Conservation (phyloP, 2,888 invertebrate species). For the Leptopilina syphax region DNA sequence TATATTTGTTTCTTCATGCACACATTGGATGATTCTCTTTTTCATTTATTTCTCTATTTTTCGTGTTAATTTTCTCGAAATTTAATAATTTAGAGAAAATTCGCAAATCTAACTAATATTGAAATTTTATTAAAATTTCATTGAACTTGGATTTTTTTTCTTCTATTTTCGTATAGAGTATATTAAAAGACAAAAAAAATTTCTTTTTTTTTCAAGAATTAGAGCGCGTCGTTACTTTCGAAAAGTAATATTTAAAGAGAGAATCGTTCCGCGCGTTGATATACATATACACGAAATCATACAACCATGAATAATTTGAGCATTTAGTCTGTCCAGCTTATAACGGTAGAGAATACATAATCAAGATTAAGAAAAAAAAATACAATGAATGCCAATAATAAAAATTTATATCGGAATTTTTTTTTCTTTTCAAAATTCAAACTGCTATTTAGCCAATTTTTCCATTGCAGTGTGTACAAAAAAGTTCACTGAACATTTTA, state of each 20-base stretch:
- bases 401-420: background rate
- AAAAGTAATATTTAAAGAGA: slow-evolving; percentile 7
- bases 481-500: background rate
- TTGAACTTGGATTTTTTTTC: background rate
- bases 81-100: too few species aligned
- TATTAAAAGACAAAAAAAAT: background rate
- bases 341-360: slow-evolving; percentile 34
- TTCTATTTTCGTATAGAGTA: background rate
- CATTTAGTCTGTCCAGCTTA: slow-evolving; percentile 51
- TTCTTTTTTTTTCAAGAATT: slow-evolving; percentile 5
- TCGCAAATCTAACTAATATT: too few species aligned
- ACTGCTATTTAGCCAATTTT: background rate
- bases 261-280: slow-evolving; percentile 22
- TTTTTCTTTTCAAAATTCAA: background rate
- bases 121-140: background rate
- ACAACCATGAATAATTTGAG: slow-evolving; percentile 54
- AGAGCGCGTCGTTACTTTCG: slow-evolving; percentile 21
- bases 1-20: slow-evolving; percentile 14
- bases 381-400: background rate
- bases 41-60: too few species aligned
- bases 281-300: slow-evolving; percentile 45
- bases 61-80: background rate
- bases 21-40: slow-evolving; percentile 28
- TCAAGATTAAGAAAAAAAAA: background rate
- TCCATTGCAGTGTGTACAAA: background rate